Percentiles rank a stretch among this genome's conserved stretches.
Evolutionary conservation across 64 coral and sea anemone genomes (phyloP).

Genomic region (Pocillopora verrucosa): DNA sequence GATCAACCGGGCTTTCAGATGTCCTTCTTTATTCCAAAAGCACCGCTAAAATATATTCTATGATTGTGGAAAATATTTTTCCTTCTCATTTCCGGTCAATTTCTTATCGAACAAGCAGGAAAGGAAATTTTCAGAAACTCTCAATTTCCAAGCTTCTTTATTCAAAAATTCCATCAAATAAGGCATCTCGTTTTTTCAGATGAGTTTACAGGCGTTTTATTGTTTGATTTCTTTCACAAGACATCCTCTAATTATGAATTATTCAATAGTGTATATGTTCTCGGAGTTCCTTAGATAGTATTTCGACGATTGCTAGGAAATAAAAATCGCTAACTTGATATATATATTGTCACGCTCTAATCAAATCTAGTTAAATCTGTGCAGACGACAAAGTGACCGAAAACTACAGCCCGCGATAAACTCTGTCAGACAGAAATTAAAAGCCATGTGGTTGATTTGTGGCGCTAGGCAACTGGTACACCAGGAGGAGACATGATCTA

Average conservation of each 20-base stretch:
- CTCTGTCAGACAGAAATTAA: not conserved
- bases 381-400: not conserved
- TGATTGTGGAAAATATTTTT: not conserved
- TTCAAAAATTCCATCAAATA: not conserved
- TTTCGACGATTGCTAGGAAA: too few species aligned
- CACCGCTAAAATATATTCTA: not conserved
- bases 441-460: slow-evolving; percentile 8
- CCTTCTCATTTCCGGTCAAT: slow-evolving; percentile 29
- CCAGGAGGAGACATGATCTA: not conserved
- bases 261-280: slow-evolving; percentile 5
- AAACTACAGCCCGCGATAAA: not conserved
- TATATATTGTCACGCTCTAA: not conserved
- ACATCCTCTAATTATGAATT: not conserved
- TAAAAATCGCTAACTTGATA: not conserved
- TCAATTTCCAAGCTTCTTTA: not conserved
- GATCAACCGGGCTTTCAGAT: not conserved
- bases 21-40: not conserved
- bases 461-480: slow-evolving; percentile 3
- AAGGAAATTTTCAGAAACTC: not conserved
- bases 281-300: not conserved
- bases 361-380: not conserved
- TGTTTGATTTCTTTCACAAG: not conserved
- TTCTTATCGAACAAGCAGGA: not conserved
- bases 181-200: not conserved
- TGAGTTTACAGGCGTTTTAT: not conserved